These are phyloP conservation scores for Leptocoma aspasia DNA, from an alignment of 2,113 vertebrate genomes.

Conservation along the genomic window DNA sequence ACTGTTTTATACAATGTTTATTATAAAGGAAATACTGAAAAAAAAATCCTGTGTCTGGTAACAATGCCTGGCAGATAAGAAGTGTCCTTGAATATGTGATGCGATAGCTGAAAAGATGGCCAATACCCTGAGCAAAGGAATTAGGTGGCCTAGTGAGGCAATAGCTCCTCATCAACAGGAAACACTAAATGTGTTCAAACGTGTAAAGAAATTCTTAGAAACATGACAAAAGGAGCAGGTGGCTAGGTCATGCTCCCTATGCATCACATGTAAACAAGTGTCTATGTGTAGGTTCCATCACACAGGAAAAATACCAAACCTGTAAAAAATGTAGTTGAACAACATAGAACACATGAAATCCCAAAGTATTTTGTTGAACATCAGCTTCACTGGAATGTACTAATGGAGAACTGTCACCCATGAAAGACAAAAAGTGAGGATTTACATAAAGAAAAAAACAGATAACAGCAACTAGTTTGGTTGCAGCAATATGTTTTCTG, in stretches of 20 bases:
- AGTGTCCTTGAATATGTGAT: not conserved
- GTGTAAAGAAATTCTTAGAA: not conserved
- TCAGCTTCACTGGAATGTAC: not conserved
- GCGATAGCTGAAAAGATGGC: not conserved
- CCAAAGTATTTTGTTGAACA: not conserved
- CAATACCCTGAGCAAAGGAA: not conserved
- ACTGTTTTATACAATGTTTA: not conserved
- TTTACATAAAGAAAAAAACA: not conserved
- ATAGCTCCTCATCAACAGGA: not conserved
- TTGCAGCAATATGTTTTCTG: not conserved
- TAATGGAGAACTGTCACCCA: not conserved
- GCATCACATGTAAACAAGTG: not conserved
- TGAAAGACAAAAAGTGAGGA: not conserved
- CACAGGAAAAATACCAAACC: not conserved
- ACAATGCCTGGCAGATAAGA: not conserved
- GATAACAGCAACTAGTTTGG: not conserved
- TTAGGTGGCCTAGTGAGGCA: not conserved
- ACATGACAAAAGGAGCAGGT: not conserved
- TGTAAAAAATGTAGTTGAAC: not conserved
- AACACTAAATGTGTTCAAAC: not conserved
- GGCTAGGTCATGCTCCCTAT: not conserved
- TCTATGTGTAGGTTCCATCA: not conserved
- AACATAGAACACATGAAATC: not conserved
- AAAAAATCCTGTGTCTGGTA: not conserved
- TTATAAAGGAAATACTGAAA: not conserved